A percentile compares a stretch with the other conserved stretches of the same genome.
These are phyloP conservation scores for Pachypanchax playfairii DNA, from an alignment of 2,113 vertebrate species.

Conservation along the genomic window DNA sequence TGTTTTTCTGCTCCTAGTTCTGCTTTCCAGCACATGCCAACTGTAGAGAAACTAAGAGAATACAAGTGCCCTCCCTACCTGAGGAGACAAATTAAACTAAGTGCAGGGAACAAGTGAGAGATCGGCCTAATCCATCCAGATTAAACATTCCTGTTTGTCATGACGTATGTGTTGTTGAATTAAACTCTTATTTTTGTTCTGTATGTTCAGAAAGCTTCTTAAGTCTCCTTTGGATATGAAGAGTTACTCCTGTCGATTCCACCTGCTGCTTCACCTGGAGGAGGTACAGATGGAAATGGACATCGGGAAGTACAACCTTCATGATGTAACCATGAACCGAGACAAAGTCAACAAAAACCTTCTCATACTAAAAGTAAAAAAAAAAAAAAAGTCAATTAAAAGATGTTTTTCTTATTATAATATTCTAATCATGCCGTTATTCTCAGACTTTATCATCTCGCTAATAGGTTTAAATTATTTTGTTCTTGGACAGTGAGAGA, in stretches of 20 bases:
- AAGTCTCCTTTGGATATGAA: constrained; percentile 70
- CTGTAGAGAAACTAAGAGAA: constrained; percentile 33
- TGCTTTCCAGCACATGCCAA: constrained; percentile 6
- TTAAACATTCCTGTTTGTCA: neutral
- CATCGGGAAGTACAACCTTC: constrained; percentile 86
- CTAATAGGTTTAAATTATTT: neutral
- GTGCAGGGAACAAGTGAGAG: constrained; percentile 63
- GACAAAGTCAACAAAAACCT: constrained; percentile 72
- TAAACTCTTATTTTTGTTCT: neutral
- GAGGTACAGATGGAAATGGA: constrained; percentile 93
- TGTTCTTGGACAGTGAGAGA: too few relatives aligned
- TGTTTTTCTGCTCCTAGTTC: constrained; percentile 36
- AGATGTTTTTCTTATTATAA: too few relatives aligned
- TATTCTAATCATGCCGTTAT: too few relatives aligned
- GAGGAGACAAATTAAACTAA: constrained; percentile 60
- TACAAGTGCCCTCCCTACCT: constrained; percentile 56
- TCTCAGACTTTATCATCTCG: too few relatives aligned
- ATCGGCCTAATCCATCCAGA: neutral
- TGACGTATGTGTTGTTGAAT: neutral
- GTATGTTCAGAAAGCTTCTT: constrained; percentile 76
- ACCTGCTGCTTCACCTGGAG: constrained; percentile 88
- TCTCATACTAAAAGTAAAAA: constrained; percentile 82
- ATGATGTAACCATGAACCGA: constrained; percentile 77
- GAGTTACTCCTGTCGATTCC: constrained; percentile 82
- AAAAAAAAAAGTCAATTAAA: too few relatives aligned